Conservation (phyloP, 2,797 vertebrate genomes). For the Crax fasciolata region DNA sequence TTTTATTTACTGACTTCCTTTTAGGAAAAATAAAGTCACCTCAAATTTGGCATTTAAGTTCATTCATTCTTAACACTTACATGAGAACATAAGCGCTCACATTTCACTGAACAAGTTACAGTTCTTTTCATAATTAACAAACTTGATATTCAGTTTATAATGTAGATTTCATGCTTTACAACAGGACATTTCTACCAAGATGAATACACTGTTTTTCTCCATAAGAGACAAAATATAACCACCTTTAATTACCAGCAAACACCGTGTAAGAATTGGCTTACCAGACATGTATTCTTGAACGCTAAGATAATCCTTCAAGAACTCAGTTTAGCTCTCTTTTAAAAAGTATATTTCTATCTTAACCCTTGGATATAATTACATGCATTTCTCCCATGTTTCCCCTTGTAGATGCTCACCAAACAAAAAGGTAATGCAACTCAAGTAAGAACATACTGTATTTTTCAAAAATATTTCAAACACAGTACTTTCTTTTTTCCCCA, state of each 20-base stretch:
- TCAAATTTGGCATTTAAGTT: neutral
- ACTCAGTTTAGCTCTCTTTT: neutral
- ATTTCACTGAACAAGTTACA: neutral
- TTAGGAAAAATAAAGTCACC: neutral
- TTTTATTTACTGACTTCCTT: neutral
- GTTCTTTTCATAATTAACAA: neutral
- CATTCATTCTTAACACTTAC: neutral
- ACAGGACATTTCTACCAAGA: neutral
- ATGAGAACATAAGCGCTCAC: neutral
- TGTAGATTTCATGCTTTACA: neutral
- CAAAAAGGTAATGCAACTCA: neutral
- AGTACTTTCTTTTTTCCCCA: neutral
- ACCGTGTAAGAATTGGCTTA: neutral
- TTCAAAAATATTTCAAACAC: neutral
- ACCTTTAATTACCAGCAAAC: neutral
- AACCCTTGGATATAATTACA: neutral
- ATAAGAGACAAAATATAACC: neutral
- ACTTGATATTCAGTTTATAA: neutral
- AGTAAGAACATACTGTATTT: neutral
- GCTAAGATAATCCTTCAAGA: neutral
- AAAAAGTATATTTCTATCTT: neutral
- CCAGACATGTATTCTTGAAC: neutral
- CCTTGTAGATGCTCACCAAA: neutral
- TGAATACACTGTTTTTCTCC: neutral
- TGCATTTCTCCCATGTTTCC: neutral